Conservation (phyloP, 2,888 invertebrate genomes). For the Pogonocherus hispidulus region DNA sequence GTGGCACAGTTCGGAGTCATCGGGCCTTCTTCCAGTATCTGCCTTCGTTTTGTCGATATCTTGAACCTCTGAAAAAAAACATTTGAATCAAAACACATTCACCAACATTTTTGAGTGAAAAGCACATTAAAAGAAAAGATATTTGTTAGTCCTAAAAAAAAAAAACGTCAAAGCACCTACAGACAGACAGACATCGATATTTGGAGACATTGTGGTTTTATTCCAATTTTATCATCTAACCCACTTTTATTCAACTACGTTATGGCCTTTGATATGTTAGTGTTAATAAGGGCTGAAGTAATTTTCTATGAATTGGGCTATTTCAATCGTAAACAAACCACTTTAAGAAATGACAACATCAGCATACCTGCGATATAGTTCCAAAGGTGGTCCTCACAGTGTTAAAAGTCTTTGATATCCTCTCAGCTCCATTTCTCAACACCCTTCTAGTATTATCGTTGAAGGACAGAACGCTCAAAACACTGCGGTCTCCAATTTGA, state of each 20-base stretch:
- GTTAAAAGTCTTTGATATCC: constrained; percentile 77
- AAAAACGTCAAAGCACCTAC: too few relatives aligned
- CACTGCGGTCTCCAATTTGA: constrained; percentile 56
- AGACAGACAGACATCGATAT: too few relatives aligned
- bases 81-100: not conserved
- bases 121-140: not conserved
- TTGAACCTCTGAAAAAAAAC: constrained; percentile 69
- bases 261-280: too few relatives aligned
- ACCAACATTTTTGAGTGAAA: not conserved
- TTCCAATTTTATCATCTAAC: too few relatives aligned
- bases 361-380: constrained; percentile 76
- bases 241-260: too few relatives aligned
- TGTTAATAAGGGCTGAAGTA: too few relatives aligned
- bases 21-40: constrained; percentile 72
- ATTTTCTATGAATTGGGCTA: too few relatives aligned
- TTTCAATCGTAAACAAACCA: too few relatives aligned
- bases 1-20: constrained; percentile 69
- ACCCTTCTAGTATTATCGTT: constrained; percentile 75
- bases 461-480: constrained; percentile 69
- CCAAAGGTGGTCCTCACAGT: constrained; percentile 77
- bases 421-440: constrained; percentile 77
- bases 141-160: too few relatives aligned
- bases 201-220: too few relatives aligned
- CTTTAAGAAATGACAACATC: not conserved
- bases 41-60: constrained; percentile 71